Percentiles rank a stretch among this genome's conserved stretches.
Evolutionary conservation across 2,113 vertebrate genomes (phyloP).

Genomic region (Caranx ignobilis): DNA sequence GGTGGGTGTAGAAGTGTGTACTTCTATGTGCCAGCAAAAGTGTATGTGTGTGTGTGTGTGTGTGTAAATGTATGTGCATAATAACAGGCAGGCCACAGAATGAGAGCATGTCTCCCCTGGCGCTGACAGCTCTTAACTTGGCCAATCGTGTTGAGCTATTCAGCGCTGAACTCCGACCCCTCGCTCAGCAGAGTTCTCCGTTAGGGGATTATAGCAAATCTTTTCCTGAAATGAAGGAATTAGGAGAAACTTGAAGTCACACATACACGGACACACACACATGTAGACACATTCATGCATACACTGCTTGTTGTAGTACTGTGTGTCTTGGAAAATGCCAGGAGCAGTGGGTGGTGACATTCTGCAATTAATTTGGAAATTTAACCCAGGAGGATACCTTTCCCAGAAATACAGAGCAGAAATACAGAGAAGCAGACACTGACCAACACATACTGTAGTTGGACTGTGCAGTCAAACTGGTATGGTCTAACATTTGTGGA

Average conservation of each 20-base stretch:
- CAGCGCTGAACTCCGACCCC: slow-evolving; percentile 71
- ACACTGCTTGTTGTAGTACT: slow-evolving; percentile 29
- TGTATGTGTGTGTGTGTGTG: slow-evolving; percentile 11
- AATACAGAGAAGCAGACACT: slow-evolving; percentile 26
- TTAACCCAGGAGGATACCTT: slow-evolving; percentile 45
- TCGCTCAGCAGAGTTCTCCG: slow-evolving; percentile 65
- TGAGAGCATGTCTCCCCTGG: slow-evolving; percentile 66
- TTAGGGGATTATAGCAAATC: slow-evolving; percentile 80
- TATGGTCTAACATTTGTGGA: slow-evolving; percentile 4
- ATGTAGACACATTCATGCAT: slow-evolving; percentile 24
- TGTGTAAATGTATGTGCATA: slow-evolving; percentile 55
- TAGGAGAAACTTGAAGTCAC: slow-evolving; percentile 58
- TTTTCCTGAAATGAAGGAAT: slow-evolving; percentile 75
- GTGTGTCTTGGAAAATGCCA: slow-evolving; percentile 61
- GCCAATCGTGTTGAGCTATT: slow-evolving; percentile 75
- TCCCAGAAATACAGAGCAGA: slow-evolving; percentile 36
- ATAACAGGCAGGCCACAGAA: slow-evolving; percentile 49
- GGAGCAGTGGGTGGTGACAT: slow-evolving; percentile 54
- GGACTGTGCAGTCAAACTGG: slow-evolving; percentile 1
- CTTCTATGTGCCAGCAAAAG: slow-evolving; percentile 21
- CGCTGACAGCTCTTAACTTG: slow-evolving; percentile 76
- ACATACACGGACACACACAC: slow-evolving; percentile 26
- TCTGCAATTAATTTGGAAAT: slow-evolving; percentile 67
- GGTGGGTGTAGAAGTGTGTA: neutral
- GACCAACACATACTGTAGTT: slow-evolving; percentile 16